Conservation (phyloP, 2,113 vertebrate genomes). For the Sigmodon hispidus region DNA sequence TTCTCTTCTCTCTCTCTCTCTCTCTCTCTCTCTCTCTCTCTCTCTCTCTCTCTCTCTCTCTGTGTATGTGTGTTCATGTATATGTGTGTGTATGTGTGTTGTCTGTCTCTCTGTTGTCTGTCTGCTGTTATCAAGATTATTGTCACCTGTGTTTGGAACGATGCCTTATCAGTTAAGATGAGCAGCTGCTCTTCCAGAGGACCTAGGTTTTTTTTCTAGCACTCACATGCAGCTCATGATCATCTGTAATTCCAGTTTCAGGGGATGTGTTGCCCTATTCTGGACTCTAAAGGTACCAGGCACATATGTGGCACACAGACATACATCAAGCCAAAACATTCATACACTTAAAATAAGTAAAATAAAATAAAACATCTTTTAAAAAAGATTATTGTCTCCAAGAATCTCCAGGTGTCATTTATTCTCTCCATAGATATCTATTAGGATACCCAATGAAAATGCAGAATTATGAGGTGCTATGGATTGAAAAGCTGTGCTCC, state of each 20-base stretch:
- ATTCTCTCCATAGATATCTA: neutral
- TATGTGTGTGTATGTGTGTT: neutral
- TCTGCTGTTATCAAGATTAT: neutral
- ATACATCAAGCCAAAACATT: neutral
- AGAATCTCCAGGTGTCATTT: too few species aligned
- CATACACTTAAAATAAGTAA: neutral
- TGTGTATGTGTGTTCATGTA: neutral
- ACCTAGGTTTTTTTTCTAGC: neutral
- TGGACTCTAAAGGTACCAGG: neutral
- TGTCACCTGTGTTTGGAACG: neutral
- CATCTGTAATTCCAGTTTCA: neutral
- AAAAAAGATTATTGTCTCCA: neutral
- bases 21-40: neutral
- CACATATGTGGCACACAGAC: neutral
- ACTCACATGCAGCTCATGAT: neutral
- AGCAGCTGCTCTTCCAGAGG: neutral
- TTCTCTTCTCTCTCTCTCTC: neutral
- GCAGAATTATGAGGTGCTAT: neutral
- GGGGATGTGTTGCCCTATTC: neutral
- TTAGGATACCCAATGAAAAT: neutral
- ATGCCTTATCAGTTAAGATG: neutral
- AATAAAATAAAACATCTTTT: neutral
- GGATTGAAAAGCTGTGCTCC: neutral
- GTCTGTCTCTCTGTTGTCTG: neutral
- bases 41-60: neutral